phyloP scores from a whole-genome alignment of 2,797 vertebrate genomes.

The Passerculus sandwichensis region DNA sequence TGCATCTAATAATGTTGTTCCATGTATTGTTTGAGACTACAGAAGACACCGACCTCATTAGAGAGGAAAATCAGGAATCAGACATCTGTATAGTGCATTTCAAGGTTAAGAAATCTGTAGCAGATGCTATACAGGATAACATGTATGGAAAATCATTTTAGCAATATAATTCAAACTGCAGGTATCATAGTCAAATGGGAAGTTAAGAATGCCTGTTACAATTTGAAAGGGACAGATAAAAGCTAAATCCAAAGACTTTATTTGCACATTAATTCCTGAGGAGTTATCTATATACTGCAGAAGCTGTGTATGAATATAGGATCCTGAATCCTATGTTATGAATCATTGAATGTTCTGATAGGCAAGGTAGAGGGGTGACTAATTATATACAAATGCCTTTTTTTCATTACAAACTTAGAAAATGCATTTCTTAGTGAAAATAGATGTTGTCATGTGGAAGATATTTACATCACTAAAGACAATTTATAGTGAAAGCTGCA shows the following conservation, averaged over 20 bases:
- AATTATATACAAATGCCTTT: background rate
- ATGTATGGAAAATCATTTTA: background rate
- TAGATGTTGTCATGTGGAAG: background rate
- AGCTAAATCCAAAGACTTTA: background rate
- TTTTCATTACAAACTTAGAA: background rate
- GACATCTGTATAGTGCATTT: background rate
- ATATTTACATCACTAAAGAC: background rate
- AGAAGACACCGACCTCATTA: slow-evolving; percentile 4
- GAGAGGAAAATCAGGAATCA: background rate
- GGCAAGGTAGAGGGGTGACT: background rate
- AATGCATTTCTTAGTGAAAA: background rate
- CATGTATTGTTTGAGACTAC: background rate
- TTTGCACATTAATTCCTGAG: background rate
- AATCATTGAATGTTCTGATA: background rate
- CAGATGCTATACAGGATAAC: background rate
- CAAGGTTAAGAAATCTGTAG: background rate
- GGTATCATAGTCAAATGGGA: background rate
- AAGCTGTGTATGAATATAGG: background rate
- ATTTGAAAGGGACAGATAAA: background rate
- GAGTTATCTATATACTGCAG: background rate
- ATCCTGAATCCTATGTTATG: background rate
- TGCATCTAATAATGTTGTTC: background rate
- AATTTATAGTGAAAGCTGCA: background rate
- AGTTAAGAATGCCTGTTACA: background rate
- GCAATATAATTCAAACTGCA: background rate